Evolutionary conservation across 2,888 invertebrate species (phyloP).

Genomic region (Agonum fuliginosum): DNA sequence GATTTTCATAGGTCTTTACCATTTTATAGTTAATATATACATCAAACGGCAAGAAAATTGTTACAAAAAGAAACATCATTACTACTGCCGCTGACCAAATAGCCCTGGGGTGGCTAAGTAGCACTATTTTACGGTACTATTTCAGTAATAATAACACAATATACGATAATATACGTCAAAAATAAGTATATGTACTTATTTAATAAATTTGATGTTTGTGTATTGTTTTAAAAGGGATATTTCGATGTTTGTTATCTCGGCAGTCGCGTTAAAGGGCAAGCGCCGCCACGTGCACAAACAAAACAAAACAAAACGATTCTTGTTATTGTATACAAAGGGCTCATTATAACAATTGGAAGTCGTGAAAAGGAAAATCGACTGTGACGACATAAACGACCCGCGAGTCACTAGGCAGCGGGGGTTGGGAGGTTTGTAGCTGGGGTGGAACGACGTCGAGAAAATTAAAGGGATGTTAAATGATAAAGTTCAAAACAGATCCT

Average conservation of each 20-base stretch:
- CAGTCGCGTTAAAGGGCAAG: constrained; percentile 39
- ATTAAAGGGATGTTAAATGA: constrained; percentile 58
- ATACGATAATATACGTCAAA: too few relatives aligned
- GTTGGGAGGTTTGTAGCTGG: neutral
- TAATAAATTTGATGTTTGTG: constrained; percentile 5
- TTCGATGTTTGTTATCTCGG: constrained; percentile 22
- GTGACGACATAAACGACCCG: constrained; percentile 53
- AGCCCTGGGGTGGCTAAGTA: too few relatives aligned
- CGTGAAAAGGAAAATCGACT: constrained; percentile 55
- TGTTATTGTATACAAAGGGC: constrained; percentile 71
- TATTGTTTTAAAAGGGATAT: neutral
- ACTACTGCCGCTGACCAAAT: too few relatives aligned
- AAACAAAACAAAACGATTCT: constrained; percentile 65
- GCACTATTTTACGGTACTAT: too few relatives aligned
- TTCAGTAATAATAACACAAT: too few relatives aligned
- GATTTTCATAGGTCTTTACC: too few relatives aligned
- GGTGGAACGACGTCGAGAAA: constrained; percentile 36
- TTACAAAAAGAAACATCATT: too few relatives aligned
- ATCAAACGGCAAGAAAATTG: too few relatives aligned
- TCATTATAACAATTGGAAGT: constrained; percentile 70
- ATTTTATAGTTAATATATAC: too few relatives aligned
- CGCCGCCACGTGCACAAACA: constrained; percentile 61
- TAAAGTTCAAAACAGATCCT: constrained; percentile 60
- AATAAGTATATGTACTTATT: too few relatives aligned
- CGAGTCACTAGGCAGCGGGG: neutral